Conservation (phyloP, 2,888 invertebrate genomes). For the Tortrix viridana region DNA sequence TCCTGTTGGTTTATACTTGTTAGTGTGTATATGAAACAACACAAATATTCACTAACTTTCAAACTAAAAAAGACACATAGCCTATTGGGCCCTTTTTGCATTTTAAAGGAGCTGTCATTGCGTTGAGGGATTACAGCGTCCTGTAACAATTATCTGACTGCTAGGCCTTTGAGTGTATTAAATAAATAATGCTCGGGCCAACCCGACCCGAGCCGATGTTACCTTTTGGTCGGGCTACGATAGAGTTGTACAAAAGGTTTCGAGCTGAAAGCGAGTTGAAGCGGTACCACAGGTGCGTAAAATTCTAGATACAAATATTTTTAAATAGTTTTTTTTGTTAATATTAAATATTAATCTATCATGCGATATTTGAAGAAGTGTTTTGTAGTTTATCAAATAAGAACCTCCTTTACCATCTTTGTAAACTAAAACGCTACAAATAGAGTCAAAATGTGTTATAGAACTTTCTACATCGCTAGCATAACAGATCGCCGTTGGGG, state of each 20-base stretch:
- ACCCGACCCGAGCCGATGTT: slow-evolving; percentile 52
- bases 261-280: slow-evolving; percentile 4
- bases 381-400: too few species aligned
- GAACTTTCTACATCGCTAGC: too few species aligned
- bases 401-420: too few species aligned
- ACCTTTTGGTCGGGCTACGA: slow-evolving; percentile 56
- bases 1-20: too few species aligned
- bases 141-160: slow-evolving; percentile 74
- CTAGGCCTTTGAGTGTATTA: slow-evolving; percentile 70
- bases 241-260: slow-evolving; percentile 6
- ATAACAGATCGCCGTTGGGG: too few species aligned
- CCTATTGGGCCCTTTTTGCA: slow-evolving; percentile 13
- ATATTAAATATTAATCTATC: too few species aligned
- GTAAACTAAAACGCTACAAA: too few species aligned
- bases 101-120: slow-evolving; percentile 17
- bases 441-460: too few species aligned
- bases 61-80: slow-evolving; percentile 3
- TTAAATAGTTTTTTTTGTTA: too few species aligned
- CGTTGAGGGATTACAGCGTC: slow-evolving; percentile 49
- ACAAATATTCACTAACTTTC: not conserved
- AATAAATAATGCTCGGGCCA: slow-evolving; percentile 75
- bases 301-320: too few species aligned
- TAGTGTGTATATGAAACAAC: too few species aligned
- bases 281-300: not conserved
- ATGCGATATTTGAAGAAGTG: too few species aligned